Conservation (phyloP, 2,888 invertebrate genomes). For the Polydrusus tereticollis region DNA sequence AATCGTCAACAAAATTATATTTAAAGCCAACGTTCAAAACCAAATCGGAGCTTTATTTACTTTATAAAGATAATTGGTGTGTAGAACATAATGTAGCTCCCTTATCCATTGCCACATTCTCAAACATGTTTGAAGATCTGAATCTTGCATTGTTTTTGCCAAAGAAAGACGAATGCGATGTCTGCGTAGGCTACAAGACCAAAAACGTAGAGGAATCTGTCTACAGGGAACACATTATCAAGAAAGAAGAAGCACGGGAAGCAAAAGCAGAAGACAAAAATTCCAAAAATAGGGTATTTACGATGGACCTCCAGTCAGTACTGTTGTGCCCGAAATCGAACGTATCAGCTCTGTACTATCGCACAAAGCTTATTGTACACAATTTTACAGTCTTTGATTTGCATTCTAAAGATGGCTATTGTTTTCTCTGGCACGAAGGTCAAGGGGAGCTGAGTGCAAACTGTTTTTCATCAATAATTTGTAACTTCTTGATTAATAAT, state of each 20-base stretch:
- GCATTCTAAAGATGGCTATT: slow-evolving; percentile 25
- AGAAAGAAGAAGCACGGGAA: slow-evolving; percentile 30
- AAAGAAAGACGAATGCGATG: too few relatives aligned
- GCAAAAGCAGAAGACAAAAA: slow-evolving; percentile 20
- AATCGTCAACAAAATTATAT: background rate
- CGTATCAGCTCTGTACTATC: slow-evolving; percentile 22
- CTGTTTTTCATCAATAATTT: slow-evolving; percentile 28
- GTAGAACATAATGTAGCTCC: slow-evolving; percentile 27
- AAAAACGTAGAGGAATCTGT: slow-evolving; percentile 11
- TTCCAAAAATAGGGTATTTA: slow-evolving; percentile 21
- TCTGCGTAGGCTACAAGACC: background rate
- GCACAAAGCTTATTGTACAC: slow-evolving; percentile 24
- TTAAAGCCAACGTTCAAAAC: background rate
- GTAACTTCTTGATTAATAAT: background rate
- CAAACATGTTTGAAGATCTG: slow-evolving; percentile 20
- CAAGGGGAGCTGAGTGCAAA: slow-evolving; percentile 9
- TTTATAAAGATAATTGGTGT: slow-evolving; percentile 28
- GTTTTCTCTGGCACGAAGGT: slow-evolving; percentile 27
- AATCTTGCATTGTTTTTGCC: slow-evolving; percentile 18
- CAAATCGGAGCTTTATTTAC: slow-evolving; percentile 2
- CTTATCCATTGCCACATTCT: slow-evolving; percentile 24
- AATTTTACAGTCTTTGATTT: slow-evolving; percentile 42
- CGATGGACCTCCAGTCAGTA: slow-evolving; percentile 24
- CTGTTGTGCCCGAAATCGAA: slow-evolving; percentile 23
- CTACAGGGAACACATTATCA: slow-evolving; percentile 17